These are phyloP conservation scores for Bradypodion ventrale DNA, from an alignment of 2,797 vertebrate genomes.

Conservation along the genomic window DNA sequence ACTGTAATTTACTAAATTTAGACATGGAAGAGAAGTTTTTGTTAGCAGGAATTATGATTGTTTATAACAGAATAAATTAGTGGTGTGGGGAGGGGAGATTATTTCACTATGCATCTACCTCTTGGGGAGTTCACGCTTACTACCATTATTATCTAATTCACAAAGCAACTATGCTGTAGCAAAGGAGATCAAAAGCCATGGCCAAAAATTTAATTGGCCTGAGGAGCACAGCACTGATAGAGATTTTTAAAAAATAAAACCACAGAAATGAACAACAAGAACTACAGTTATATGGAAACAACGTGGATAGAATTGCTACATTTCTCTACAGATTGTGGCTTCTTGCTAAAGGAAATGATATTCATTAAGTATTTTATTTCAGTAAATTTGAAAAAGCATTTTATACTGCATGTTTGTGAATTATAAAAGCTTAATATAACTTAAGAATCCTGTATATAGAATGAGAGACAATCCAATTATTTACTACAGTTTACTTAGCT, in stretches of 20 bases:
- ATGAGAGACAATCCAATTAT: fast-evolving
- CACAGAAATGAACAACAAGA: neutral
- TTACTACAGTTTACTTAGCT: neutral
- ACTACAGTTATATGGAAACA: neutral
- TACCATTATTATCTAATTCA: neutral
- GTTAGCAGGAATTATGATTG: neutral
- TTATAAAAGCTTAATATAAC: neutral
- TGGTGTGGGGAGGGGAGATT: neutral
- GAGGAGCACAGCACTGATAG: neutral
- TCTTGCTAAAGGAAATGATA: neutral
- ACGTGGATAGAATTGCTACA: neutral
- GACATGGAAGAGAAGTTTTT: neutral
- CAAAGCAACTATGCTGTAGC: neutral
- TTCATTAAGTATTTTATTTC: neutral
- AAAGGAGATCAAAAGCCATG: neutral
- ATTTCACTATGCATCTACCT: neutral
- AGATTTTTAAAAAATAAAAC: neutral
- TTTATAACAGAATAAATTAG: neutral
- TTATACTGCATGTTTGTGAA: neutral
- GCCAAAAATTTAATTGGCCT: neutral
- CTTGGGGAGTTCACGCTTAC: neutral
- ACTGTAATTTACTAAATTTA: neutral
- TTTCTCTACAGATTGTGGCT: neutral
- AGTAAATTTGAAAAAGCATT: neutral
- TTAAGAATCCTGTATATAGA: neutral